Conservation (phyloP, 2,797 vertebrate species). For the Prunella strophiata region DNA sequence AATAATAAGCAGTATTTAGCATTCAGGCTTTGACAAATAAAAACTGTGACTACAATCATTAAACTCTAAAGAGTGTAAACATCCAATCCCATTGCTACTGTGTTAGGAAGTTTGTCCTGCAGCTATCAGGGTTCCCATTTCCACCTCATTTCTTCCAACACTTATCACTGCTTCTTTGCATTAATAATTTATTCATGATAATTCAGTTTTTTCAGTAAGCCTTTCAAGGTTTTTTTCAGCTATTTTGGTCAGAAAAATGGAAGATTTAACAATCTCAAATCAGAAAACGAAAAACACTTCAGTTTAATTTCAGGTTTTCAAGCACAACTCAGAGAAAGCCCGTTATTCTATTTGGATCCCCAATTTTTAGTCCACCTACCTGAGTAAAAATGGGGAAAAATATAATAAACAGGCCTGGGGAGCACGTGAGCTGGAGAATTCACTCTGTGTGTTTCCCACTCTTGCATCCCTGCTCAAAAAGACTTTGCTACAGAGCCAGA, state of each 20-base stretch:
- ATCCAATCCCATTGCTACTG: conserved; percentile 3
- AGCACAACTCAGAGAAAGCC: conserved; percentile 61
- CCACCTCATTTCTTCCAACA: conserved; percentile 39
- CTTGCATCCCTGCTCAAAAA: conserved; percentile 39
- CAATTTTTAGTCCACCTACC: conserved; percentile 71
- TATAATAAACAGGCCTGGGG: conserved; percentile 52
- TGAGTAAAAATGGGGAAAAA: conserved; percentile 75
- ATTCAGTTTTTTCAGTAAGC: conserved; percentile 6
- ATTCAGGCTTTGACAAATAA: conserved; percentile 47
- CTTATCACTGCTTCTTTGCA: conserved; percentile 37
- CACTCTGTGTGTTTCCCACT: neutral
- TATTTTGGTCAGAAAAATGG: conserved; percentile 61
- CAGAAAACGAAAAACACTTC: conserved; percentile 21
- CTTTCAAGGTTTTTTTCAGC: conserved; percentile 35
- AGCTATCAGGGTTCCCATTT: conserved; percentile 21
- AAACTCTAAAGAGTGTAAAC: conserved; percentile 50
- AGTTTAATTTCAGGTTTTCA: conserved; percentile 58
- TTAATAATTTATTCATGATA: conserved; percentile 46
- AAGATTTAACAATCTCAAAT: conserved; percentile 61
- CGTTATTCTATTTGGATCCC: conserved; percentile 35
- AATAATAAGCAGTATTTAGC: conserved; percentile 19
- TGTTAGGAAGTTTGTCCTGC: neutral
- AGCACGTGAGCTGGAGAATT: conserved; percentile 34
- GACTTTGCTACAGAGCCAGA: conserved; percentile 53
- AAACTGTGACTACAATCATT: conserved; percentile 35